Base-by-base conservation (phyloP, 2,113 vertebrate species). In the Xiphorhynchus elegans region DNA sequence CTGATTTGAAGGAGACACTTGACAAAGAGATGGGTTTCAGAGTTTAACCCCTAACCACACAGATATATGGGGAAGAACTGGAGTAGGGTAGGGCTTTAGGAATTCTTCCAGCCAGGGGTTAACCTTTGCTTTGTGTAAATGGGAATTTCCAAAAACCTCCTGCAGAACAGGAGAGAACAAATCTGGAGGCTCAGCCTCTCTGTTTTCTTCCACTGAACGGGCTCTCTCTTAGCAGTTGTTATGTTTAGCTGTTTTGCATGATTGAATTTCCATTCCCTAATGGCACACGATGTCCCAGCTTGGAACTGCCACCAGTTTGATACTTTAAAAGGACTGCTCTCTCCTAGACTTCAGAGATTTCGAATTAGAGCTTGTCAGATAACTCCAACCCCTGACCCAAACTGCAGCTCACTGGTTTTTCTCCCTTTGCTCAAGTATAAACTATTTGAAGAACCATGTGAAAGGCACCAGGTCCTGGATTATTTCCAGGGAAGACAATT, bases 311-410 rank as follows among this genome's bases (percentile, higher is more conserved):
- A 87, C 37, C 69, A 18, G 11, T 70, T 17, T 59, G 33, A 70
- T 85, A 24, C 81, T 95, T 84, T 89, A 82, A 89, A 95, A 93
- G 84, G 81, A 50, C 59, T 74, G 42, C 39, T 73, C 63, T 80
- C 76, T 44, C 47, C 31, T 23, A 17, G 86, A n/a, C 59, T 70
- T 84, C 23, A 60, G 59, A 66, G 60, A 69, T 90, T 69, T 73
- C 55, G 55, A 52, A 55, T 78, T 24, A 24, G 1, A 74, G 81
- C 31, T 74, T 62, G n/a, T 87, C 76, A 74, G 50, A 81, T 35
- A 73, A 93, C 76, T 62, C 82, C 85, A 52, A 47, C 8, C 53
- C 70, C 42, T 23, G 42, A 23, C 25, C 25, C 39, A 40, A 80
- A 47, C 11, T 68, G 68, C 69, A 84, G 23, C 62, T 72, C 49